These are phyloP conservation scores for Sphenopsis melanotis DNA, from an alignment of 2,797 vertebrate genomes.

Conservation along the genomic window DNA sequence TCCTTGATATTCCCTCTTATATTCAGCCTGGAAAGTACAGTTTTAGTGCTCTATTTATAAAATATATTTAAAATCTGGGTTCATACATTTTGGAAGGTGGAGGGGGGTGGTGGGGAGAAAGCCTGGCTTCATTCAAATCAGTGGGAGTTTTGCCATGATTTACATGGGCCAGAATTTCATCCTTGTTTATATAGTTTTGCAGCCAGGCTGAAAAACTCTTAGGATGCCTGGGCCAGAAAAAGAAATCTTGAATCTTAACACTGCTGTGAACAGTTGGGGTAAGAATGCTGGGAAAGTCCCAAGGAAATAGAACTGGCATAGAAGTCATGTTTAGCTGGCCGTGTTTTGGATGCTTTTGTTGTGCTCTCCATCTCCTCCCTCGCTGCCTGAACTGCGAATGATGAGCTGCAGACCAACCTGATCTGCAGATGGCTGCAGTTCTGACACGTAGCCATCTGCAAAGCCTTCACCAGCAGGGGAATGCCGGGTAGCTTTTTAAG, in stretches of 20 bases:
- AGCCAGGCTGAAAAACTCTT: constrained; percentile 33
- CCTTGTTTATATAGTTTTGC: constrained; percentile 47
- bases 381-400: background rate
- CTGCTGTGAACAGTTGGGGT: constrained; percentile 12
- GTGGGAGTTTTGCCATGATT: constrained; percentile 28
- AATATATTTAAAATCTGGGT: constrained; percentile 7
- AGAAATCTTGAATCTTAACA: constrained; percentile 13
- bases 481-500: constrained; percentile 14
- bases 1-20: background rate
- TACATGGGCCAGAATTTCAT: constrained; percentile 36
- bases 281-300: constrained; percentile 51
- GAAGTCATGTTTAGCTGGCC: background rate
- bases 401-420: background rate
- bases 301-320: constrained; percentile 18
- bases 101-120: background rate
- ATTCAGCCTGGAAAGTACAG: background rate
- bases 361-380: background rate
- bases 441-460: background rate
- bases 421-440: background rate
- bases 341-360: background rate
- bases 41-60: constrained; percentile 19
- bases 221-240: constrained; percentile 31
- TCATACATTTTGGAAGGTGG: background rate
- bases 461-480: background rate
- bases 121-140: constrained; percentile 33